A percentile compares a stretch with the other conserved stretches of the same genome.
Evolutionary conservation across 2,113 vertebrate species (phyloP).

Genomic region (Pomatorhinus ruficollis): DNA sequence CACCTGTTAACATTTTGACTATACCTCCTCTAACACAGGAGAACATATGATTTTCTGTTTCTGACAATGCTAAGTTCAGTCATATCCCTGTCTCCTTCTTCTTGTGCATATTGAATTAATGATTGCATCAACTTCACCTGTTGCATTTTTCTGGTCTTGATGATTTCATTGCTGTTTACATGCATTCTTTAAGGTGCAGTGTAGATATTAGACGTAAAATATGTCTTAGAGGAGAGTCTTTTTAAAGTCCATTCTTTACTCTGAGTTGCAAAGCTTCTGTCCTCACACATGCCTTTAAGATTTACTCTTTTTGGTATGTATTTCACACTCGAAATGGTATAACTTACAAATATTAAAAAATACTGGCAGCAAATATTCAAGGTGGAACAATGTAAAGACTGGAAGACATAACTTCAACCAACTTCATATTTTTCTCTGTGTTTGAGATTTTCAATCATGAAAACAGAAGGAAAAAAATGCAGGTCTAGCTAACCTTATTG

Average conservation of each 20-base stretch:
- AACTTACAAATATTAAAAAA: neutral
- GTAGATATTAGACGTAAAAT: neutral
- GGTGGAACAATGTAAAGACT: neutral
- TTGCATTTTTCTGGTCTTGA: neutral
- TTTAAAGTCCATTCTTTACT: neutral
- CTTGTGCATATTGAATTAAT: neutral
- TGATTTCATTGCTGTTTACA: neutral
- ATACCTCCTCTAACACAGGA: neutral
- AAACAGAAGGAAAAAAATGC: neutral
- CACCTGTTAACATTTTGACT: neutral
- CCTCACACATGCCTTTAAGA: neutral
- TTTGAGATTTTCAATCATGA: neutral
- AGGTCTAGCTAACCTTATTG: neutral
- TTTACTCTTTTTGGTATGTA: neutral
- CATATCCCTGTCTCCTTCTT: neutral
- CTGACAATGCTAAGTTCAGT: neutral
- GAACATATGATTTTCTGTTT: neutral
- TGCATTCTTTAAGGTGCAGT: fast-evolving
- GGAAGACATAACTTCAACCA: neutral
- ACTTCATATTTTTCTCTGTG: neutral
- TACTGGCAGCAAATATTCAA: neutral
- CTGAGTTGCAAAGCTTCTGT: neutral
- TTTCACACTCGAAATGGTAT: neutral
- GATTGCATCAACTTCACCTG: neutral
- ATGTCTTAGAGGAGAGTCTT: neutral